These are phyloP conservation scores for Corbicula japonica DNA, from an alignment of 2,888 invertebrate species.

Conservation along the genomic window DNA sequence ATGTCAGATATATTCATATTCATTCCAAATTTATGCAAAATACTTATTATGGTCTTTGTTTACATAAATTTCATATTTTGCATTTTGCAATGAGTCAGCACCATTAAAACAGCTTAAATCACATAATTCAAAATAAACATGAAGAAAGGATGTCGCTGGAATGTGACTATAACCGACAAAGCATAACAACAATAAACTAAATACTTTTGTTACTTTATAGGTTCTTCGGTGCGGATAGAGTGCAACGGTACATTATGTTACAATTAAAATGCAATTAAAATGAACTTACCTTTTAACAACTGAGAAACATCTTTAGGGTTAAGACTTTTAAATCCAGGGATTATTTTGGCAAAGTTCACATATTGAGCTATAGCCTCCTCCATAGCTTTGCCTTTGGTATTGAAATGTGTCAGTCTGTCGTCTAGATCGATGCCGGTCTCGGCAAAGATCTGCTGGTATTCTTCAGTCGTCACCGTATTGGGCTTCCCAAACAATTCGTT, in stretches of 20 bases:
- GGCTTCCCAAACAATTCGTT: conserved; percentile 61
- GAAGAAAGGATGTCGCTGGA: too few relatives aligned
- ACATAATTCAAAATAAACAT: too few relatives aligned
- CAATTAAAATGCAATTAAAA: background rate
- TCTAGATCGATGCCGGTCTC: conserved; percentile 73
- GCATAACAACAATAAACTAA: too few relatives aligned
- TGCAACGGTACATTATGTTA: conserved; percentile 2
- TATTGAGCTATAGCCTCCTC: conserved; percentile 64
- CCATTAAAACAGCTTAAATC: too few relatives aligned
- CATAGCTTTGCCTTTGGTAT: conserved; percentile 61
- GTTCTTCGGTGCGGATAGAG: too few relatives aligned
- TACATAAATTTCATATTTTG: too few relatives aligned
- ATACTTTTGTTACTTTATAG: too few relatives aligned
- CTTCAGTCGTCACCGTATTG: conserved; percentile 56
- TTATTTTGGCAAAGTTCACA: conserved; percentile 66
- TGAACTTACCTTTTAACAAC: conserved; percentile 66
- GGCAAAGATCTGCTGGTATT: conserved; percentile 67
- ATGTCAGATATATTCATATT: too few relatives aligned
- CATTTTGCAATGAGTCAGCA: too few relatives aligned
- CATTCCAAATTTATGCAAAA: too few relatives aligned
- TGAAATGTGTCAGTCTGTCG: conserved; percentile 61
- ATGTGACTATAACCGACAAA: too few relatives aligned
- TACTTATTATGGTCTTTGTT: too few relatives aligned
- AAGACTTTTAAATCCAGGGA: conserved; percentile 66
- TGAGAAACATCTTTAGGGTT: conserved; percentile 65